Base-by-base conservation (phyloP, 2,113 vertebrate genomes). In the Anarrhichthys ocellatus region DNA sequence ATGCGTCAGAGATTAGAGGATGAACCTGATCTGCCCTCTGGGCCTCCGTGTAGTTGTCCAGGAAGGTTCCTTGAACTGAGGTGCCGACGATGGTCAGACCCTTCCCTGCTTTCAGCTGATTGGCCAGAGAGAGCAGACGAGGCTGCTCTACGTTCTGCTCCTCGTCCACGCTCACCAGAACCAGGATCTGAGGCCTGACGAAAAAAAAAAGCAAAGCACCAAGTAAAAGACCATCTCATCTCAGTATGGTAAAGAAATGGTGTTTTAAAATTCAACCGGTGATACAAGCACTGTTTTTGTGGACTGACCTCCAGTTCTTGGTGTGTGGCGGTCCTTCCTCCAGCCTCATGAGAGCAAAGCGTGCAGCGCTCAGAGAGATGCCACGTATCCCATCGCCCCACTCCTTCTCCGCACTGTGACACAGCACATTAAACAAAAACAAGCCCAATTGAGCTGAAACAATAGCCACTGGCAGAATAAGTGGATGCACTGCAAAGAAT, bases 351-450 rank as follows among this genome's bases (percentile, higher is more conserved):
- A 99, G 96, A 32, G 98, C 98, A 0, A 96, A 99, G 58, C 97
- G 97, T 2, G 98, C 98, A 0, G 98, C 98, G 0, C 98, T 99
- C 85, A 99, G 96, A 10, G 98, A 99, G 84, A 99, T 94, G 2
- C 98, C 98, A 2, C 98, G 96, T 90, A 99, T 99, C 3, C 98
- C 98, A 0, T 99, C 98, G 0, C 98, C 98, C 98, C 98, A 99
- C 84, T 99, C 98, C 88, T 99, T 99, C 94, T 99, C 98, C 0
- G 98, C 98, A 92, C 98, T 99, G 94, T 27, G 24, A 83, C 65
- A 84, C 54, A 80, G 54, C 18, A 73, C 2, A 69, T 17, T 5
- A 27, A 32, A 62, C 17, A 18, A 6, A 76, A 68, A 13, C 7
- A 52, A 42, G 11, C 18, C 0, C n/a, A 65, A 34, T 9, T 72